Conservation (phyloP, 2,113 vertebrate genomes). For the Pachyramphus minor region DNA sequence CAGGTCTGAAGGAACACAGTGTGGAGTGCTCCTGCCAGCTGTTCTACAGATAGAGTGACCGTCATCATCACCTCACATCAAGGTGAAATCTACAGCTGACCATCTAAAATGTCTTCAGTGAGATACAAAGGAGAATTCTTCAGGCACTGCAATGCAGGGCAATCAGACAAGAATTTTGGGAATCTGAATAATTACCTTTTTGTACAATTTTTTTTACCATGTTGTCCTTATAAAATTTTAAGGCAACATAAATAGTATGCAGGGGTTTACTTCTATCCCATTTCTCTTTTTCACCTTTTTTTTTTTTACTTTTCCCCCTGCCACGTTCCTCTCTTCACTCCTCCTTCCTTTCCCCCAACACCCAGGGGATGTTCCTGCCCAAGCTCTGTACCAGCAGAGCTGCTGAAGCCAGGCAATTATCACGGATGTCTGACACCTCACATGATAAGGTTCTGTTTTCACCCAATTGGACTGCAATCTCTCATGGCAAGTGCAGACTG, state of each 20-base stretch:
- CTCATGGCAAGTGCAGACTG: neutral
- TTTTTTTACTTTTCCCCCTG: neutral
- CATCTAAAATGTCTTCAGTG: neutral
- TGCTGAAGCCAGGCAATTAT: neutral
- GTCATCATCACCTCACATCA: neutral
- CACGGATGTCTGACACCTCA: neutral
- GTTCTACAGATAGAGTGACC: neutral
- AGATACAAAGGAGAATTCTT: neutral
- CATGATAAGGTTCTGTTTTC: rapidly evolving
- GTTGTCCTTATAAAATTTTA: neutral
- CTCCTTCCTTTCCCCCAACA: too few relatives aligned
- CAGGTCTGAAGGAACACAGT: rapidly evolving
- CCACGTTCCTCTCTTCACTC: neutral
- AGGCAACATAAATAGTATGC: neutral
- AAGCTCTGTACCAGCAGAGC: neutral
- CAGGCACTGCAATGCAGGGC: neutral
- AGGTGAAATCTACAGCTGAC: neutral
- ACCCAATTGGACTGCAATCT: neutral
- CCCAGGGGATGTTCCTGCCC: too few relatives aligned
- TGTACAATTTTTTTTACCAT: neutral
- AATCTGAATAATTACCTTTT: neutral
- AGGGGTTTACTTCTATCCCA: neutral
- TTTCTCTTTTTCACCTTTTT: neutral
- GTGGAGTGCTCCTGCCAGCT: neutral
- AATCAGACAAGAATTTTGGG: neutral